Evolutionary conservation across 2,797 vertebrate genomes (phyloP).

Genomic region (Tokudaia tokunoshimensis): DNA sequence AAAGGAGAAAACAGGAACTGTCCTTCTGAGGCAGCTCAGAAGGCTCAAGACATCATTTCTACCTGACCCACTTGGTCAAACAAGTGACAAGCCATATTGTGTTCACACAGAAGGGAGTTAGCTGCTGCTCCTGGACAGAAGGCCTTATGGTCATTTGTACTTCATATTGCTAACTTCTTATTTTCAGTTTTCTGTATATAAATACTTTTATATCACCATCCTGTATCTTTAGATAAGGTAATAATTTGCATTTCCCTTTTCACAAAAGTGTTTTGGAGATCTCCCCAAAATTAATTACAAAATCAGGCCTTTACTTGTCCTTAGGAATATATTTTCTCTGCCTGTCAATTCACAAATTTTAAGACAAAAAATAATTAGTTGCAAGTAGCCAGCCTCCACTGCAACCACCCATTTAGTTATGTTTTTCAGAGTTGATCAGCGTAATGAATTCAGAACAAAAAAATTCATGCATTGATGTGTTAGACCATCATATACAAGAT

Average conservation of each 20-base stretch:
- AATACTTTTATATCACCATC: not conserved
- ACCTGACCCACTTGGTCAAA: not conserved
- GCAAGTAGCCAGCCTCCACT: not conserved
- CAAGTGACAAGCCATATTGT: not conserved
- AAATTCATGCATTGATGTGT: slow-evolving; percentile 2
- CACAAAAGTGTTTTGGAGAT: slow-evolving; percentile 5
- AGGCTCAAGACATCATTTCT: not conserved
- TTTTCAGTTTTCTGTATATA: slow-evolving; percentile 29
- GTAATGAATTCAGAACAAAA: slow-evolving; percentile 54
- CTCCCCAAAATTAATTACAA: slow-evolving; percentile 38
- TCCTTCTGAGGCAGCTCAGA: not conserved
- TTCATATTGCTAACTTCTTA: not conserved
- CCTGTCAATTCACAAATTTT: slow-evolving; percentile 30
- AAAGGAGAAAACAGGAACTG: not conserved
- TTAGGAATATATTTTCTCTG: slow-evolving; percentile 32
- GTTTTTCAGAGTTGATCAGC: slow-evolving; percentile 8
- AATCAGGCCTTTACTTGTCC: slow-evolving; percentile 55
- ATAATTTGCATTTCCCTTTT: slow-evolving; percentile 13
- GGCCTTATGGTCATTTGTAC: not conserved
- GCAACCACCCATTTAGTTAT: not conserved
- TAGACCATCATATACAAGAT: slow-evolving; percentile 6
- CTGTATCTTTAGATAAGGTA: not conserved
- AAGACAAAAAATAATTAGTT: slow-evolving; percentile 57
- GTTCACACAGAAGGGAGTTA: not conserved
- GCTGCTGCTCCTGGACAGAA: not conserved